Base-by-base conservation (phyloP, 1,140 invertebrate genomes). In the Theocolax elegans region DNA sequence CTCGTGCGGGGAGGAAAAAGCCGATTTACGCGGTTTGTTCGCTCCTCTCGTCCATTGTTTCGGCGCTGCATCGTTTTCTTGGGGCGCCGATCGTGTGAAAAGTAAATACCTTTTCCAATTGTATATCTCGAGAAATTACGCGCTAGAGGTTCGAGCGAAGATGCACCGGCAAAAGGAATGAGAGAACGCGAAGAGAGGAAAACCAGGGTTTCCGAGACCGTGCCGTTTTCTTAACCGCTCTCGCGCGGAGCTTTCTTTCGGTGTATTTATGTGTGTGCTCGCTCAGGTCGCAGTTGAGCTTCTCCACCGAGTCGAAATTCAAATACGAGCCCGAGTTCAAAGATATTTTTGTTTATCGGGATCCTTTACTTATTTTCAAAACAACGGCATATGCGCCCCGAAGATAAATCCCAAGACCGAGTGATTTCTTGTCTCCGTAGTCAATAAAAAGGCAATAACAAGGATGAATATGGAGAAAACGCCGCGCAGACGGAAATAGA, bases 1-100 rank as follows among this genome's bases (percentile, higher is more conserved):
- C 76, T 73, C 71, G 73, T 75, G 72, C 72, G 75, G 74, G 12
- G 9, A 75, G 75, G 74, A n/a, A 27, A 75, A 76, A 76, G 76
- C 75, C 77, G 80, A 81, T 80, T 83, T 82, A 80, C 81, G 76
- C 74, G n/a, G n/a, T n/a, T n/a, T n/a, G n/a, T n/a, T n/a, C n/a
- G n/a, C n/a, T n/a, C n/a, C n/a, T 73, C 74, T 77, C 80, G 75
- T 76, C 74, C 73, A 75, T 75, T 76, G 75, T 76, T 75, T 65
- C 60, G 44, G 23, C 56, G n/a, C 13, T 25, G 12, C 46, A 21
- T 23, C 35, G 51, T 15, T 21, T 53, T 42, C 38, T 56, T 60
- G n/a, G n/a, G n/a, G n/a, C n/a, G 62, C 71, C 66, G 74, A 73
- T 72, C 71, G 73, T 67, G 71, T 63, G 66, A 71, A 77, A 75